Base-by-base conservation (phyloP, 2,113 vertebrate genomes). In the Trinectes maculatus region DNA sequence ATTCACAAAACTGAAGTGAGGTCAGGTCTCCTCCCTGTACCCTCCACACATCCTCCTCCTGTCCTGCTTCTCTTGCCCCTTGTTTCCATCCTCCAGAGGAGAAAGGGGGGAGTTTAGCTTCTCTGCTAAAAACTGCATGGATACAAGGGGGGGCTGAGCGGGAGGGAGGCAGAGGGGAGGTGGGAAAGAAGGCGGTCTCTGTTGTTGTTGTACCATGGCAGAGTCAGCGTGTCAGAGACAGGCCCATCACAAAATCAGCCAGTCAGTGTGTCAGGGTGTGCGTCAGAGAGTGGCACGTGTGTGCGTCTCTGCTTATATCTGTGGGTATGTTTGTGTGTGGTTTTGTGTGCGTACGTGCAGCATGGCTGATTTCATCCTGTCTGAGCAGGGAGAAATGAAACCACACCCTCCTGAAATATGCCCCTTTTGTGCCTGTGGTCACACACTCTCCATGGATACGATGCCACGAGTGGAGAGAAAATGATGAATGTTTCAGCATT, bases 91-190 rank as follows among this genome's bases (percentile, higher is more conserved):
- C 82, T 89, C 69, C 36, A 57, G 79, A 74, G 58, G 69, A 83
- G 67, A 34, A 59, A 47, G 47, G 21, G 65, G 37, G 68, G 57
- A 79, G 34, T 33, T 52, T 60, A 75, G 86, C 77, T 85, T 78
- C 82, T 88, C 85, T 86, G 83, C 90, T 89, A 89, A 91, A 93
- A 92, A 92, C 90, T 93, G 92, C 92, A 91, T 93, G 86, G 92
- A 93, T 87, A 93, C 91, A 93, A 88, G 89, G 89, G 91, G 89
- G 90, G 85, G 86, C 65, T 1, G 44, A 12, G 34, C 22, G 51
- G 59, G 67, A 47, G 62, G 75, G n/a, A 28, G 58, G 60, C 22
- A 18, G 64, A 37, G 46, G 37, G 55, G 47, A 21, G 58, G 58
- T 47, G 37, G 55, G 58, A 28, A 44, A 52, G 62, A 44, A 64